phyloP scores from a whole-genome alignment of 2,797 vertebrate species.

The Spinus pinus region DNA sequence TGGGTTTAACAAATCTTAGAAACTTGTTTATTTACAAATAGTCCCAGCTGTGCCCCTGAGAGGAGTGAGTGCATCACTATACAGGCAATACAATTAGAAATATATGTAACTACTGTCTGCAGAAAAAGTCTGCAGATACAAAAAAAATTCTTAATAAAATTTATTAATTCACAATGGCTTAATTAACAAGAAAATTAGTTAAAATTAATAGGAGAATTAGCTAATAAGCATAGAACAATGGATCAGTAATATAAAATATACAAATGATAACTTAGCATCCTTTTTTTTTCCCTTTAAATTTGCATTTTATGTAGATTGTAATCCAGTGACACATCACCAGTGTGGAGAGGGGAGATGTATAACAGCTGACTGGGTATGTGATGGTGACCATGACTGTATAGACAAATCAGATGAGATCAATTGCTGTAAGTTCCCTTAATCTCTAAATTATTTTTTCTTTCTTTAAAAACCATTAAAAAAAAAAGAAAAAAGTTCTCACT shows the following conservation, averaged over 20 bases:
- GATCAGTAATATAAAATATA: not conserved
- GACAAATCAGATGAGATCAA: constrained; percentile 94
- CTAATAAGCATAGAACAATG: not conserved
- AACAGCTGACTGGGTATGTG: constrained; percentile 87
- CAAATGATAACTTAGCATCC: fast-evolving
- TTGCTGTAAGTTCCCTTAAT: constrained; percentile 86
- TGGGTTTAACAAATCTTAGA: not conserved
- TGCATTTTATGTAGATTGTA: constrained; percentile 75
- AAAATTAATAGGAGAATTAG: not conserved
- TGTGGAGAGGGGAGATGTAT: constrained; percentile 93
- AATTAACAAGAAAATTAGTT: not conserved
- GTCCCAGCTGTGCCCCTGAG: not conserved
- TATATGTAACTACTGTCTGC: not conserved
- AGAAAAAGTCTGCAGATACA: not conserved
- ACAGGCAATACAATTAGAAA: not conserved
- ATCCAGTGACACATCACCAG: constrained; percentile 76
- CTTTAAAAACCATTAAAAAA: not conserved
- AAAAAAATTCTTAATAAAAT: not conserved
- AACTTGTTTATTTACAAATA: not conserved
- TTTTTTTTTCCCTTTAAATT: not conserved
- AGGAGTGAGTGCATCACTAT: not conserved
- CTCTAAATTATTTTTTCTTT: not conserved
- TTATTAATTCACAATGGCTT: not conserved
- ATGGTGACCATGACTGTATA: constrained; percentile 93
- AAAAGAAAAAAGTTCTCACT: not conserved